A percentile compares a stretch with the other conserved stretches of the same genome.
phyloP scores from a whole-genome alignment of 2,888 invertebrate genomes.

The Tupiocoris notatus region DNA sequence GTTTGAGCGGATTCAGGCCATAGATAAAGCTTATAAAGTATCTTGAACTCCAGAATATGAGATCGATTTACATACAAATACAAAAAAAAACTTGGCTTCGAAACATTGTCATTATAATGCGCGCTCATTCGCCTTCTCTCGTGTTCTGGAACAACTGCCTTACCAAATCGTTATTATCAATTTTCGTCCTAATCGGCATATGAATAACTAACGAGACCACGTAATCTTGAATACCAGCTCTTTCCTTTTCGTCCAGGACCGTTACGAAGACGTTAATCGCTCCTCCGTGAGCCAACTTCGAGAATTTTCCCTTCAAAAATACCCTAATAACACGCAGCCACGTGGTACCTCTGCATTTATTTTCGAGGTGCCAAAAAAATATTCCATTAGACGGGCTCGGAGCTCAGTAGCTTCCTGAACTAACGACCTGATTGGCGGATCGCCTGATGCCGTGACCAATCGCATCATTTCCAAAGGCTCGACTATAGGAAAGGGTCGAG shows the following conservation, averaged over 20 bases:
- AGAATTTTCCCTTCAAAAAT: not conserved
- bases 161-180: not conserved
- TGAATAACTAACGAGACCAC: not conserved
- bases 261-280: not conserved
- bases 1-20: no score
- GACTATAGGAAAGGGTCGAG: not conserved
- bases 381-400: conserved; percentile 24
- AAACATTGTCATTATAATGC: no score
- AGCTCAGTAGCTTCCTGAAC: conserved; percentile 18
- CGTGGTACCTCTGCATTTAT: not conserved
- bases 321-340: not conserved
- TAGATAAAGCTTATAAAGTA: no score
- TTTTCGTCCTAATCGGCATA: not conserved
- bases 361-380: not conserved
- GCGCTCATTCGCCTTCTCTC: no score
- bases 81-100: no score
- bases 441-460: conserved; percentile 40
- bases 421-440: conserved; percentile 26
- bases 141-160: no score
- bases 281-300: not conserved
- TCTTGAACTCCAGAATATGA: no score
- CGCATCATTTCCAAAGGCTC: conserved; percentile 8
- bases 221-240: not conserved
- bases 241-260: not conserved
- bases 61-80: no score